Conservation (phyloP, 2,888 invertebrate genomes). For the Augiades crinisus region DNA sequence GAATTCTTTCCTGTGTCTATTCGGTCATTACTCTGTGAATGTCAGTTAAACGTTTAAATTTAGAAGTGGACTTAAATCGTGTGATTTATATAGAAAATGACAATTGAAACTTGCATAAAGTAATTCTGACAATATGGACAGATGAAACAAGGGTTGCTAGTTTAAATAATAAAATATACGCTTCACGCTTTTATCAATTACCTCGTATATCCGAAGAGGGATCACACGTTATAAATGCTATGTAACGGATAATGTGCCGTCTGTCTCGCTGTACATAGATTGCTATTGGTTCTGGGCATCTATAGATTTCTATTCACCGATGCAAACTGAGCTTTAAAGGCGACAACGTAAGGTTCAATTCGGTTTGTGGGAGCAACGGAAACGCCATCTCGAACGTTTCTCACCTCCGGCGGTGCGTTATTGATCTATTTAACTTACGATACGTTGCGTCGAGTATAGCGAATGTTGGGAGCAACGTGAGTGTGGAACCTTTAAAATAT, state of each 20-base stretch:
- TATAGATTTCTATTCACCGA: constrained; percentile 3
- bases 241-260: constrained; percentile 9
- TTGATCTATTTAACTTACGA: constrained; percentile 25
- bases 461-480: background rate
- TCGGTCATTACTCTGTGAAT: too few relatives aligned
- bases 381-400: constrained; percentile 19
- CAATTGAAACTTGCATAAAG: too few relatives aligned
- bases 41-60: too few relatives aligned
- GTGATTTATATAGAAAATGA: too few relatives aligned
- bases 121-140: too few relatives aligned
- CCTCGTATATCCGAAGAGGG: background rate
- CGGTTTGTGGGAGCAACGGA: background rate
- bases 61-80: too few relatives aligned
- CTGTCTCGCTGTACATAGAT: constrained; percentile 6
- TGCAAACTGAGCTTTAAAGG: constrained; percentile 6
- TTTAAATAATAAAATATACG: too few relatives aligned
- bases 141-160: too few relatives aligned
- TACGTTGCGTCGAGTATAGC: constrained; percentile 13
- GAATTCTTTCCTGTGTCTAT: too few relatives aligned
- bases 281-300: constrained; percentile 3
- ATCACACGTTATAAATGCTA: constrained; percentile 17
- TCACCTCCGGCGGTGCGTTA: constrained; percentile 26
- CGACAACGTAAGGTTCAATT: constrained; percentile 10
- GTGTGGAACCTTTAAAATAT: too few relatives aligned
- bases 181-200: too few relatives aligned